Evolutionary conservation across 2,888 invertebrate species (phyloP).

Genomic region (Entomobrya multifasciata): DNA sequence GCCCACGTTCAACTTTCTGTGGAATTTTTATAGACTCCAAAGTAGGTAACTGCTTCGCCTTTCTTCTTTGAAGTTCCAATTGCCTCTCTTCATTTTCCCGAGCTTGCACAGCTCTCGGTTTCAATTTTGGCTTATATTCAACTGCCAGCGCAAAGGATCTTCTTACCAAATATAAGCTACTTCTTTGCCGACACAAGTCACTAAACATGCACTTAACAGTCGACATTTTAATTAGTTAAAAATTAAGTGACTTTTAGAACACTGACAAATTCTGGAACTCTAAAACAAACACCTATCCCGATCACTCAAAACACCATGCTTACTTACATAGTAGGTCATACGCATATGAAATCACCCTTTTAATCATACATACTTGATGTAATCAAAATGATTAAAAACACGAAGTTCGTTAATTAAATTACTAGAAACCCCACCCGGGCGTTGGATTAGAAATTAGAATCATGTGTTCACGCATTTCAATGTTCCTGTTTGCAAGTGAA

Average conservation of each 20-base stretch:
- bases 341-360: background rate
- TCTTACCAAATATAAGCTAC: background rate
- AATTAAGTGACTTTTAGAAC: too few species aligned
- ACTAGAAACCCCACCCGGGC: too few species aligned
- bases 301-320: background rate
- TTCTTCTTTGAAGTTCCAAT: slow-evolving; percentile 76
- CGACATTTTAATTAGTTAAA: slow-evolving; percentile 49
- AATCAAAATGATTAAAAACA: too few species aligned
- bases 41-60: slow-evolving; percentile 25
- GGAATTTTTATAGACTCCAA: slow-evolving; percentile 84
- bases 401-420: too few species aligned
- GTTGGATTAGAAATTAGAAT: too few species aligned
- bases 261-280: too few species aligned
- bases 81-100: background rate
- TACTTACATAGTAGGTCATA: background rate
- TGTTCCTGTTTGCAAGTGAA: too few species aligned
- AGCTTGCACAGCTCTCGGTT: background rate
- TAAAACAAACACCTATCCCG: too few species aligned
- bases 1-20: slow-evolving; percentile 87
- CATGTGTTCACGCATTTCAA: too few species aligned
- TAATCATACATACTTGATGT: background rate
- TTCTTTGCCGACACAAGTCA: background rate
- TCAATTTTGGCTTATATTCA: slow-evolving; percentile 43
- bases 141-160: slow-evolving; percentile 4
- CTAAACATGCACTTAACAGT: slow-evolving; percentile 31